Evolutionary conservation across 92 coral and sea anemone species (phyloP).

Genomic region (Phenganax stokvisi): DNA sequence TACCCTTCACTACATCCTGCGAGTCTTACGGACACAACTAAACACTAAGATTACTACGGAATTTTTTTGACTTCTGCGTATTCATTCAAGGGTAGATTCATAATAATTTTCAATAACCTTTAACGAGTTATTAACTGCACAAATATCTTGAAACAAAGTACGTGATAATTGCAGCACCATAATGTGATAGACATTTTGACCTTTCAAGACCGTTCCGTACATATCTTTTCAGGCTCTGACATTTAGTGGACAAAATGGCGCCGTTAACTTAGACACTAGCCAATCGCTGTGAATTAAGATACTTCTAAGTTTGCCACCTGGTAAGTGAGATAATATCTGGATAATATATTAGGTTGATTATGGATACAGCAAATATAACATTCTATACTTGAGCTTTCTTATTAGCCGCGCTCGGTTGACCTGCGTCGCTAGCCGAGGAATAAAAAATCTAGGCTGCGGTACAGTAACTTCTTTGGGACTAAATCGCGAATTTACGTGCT

Average conservation of each 20-base stretch:
- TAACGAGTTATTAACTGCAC: neutral
- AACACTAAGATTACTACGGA: no score
- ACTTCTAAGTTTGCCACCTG: slow-evolving; percentile 17
- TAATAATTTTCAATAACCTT: neutral
- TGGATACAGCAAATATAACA: no score
- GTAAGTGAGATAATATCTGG: no score
- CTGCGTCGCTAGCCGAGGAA: no score
- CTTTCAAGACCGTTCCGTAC: neutral
- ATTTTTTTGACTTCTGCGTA: neutral
- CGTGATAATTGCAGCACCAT: neutral
- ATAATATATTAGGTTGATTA: no score
- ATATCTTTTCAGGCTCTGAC: neutral
- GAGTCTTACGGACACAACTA: no score
- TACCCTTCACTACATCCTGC: no score
- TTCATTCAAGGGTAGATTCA: neutral
- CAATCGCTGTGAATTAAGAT: neutral
- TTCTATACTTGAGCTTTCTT: no score
- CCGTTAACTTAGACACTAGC: slow-evolving; percentile 11
- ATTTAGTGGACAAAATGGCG: slow-evolving; percentile 22
- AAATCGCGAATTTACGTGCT: no score
- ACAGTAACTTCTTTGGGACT: no score
- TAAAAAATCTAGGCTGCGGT: no score
- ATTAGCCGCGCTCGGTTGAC: no score
- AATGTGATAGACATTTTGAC: slow-evolving; percentile 3
- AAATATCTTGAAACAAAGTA: neutral